Percentiles rank a stretch among this genome's conserved stretches.
phyloP scores from a whole-genome alignment of 2,797 vertebrate species.

The Petrocephalus sullivani region DNA sequence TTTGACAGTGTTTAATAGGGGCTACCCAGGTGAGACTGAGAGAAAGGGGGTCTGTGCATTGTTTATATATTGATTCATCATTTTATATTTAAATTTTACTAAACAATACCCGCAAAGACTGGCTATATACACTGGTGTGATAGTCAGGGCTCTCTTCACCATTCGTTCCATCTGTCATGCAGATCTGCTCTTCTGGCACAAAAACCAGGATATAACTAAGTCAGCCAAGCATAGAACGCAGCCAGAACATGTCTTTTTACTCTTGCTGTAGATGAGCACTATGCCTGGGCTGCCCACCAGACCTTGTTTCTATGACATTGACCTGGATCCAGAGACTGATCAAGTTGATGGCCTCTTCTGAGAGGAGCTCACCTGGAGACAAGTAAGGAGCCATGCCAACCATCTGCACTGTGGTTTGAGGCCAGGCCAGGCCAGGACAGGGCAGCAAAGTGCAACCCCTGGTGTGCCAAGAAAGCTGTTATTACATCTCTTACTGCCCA shows the following conservation, averaged over 20 bases:
- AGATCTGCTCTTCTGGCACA: background rate
- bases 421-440: background rate
- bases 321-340: constrained; percentile 83
- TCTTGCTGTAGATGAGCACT: constrained; percentile 81
- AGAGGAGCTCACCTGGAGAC: constrained; percentile 20
- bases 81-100: background rate
- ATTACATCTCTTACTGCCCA: background rate
- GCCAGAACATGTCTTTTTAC: background rate
- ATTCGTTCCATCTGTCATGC: constrained; percentile 9
- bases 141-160: background rate
- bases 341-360: constrained; percentile 88
- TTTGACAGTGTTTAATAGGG: background rate
- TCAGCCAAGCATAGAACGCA: background rate
- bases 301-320: constrained; percentile 97
- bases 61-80: background rate
- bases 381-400: constrained; percentile 30
- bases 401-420: background rate
- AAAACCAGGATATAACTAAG: background rate
- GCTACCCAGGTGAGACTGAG: background rate
- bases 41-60: background rate
- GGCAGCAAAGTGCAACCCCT: background rate
- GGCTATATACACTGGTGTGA: background rate
- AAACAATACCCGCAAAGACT: background rate
- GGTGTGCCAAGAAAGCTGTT: background rate
- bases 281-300: constrained; percentile 96